A percentile compares a stretch with the other conserved stretches of the same genome.
phyloP scores from a whole-genome alignment of 2,113 vertebrate species.

The Hippocampus comes region DNA sequence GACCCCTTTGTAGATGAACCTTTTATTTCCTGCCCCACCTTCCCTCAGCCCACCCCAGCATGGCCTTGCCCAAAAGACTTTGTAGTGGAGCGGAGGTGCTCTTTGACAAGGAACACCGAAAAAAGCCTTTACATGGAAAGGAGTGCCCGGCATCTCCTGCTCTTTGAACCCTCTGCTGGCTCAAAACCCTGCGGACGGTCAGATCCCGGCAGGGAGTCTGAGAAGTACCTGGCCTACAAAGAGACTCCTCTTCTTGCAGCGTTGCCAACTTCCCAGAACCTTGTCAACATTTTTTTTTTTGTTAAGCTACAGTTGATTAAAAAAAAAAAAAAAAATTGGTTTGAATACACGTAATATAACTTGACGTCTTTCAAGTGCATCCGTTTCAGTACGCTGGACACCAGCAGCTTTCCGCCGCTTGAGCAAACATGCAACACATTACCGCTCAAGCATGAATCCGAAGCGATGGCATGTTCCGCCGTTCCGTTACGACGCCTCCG shows the following conservation, averaged over 20 bases:
- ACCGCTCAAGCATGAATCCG: constrained; percentile 13
- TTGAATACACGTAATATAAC: neutral
- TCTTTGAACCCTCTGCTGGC: constrained; percentile 83
- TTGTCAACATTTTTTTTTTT: constrained; percentile 5
- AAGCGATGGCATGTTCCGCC: constrained; percentile 1
- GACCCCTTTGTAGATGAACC: constrained; percentile 84
- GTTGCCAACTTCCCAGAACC: constrained; percentile 4
- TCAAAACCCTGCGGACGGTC: constrained; percentile 72
- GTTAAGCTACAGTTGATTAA: neutral
- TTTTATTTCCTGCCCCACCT: constrained; percentile 76
- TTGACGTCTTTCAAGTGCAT: constrained; percentile 19
- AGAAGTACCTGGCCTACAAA: constrained; percentile 24
- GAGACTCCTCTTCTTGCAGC: constrained; percentile 13
- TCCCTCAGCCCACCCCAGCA: constrained; percentile 42
- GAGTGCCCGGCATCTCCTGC: constrained; percentile 81
- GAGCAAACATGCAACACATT: constrained; percentile 19
- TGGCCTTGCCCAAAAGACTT: constrained; percentile 76
- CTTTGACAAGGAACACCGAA: constrained; percentile 90
- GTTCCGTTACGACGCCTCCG: neutral
- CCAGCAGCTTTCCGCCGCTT: constrained; percentile 30
- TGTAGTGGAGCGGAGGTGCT: constrained; percentile 82
- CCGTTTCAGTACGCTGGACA: constrained; percentile 29
- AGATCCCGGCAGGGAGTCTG: constrained; percentile 46
- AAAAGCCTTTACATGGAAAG: constrained; percentile 82
- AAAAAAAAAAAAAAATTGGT: neutral